Base-by-base conservation (phyloP, 2,797 vertebrate genomes). In the Gambelia wislizenii region DNA sequence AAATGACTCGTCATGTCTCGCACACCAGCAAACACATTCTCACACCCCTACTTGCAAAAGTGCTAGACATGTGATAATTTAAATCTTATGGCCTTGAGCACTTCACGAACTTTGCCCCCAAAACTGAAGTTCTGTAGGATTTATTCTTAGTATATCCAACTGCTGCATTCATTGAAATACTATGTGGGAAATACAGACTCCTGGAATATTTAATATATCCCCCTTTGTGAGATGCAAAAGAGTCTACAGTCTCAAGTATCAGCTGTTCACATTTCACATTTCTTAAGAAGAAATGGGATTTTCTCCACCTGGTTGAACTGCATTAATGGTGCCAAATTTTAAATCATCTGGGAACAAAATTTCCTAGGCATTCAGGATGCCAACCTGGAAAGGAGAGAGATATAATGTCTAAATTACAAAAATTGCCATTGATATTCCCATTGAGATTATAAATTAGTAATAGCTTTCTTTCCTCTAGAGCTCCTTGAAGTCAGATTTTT, bases 31-130 rank as follows among this genome's bases (percentile, higher is more conserved):
- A 82, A 52, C 78, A 89, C 78, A 77, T 83, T 69, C 47, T 54
- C 84, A 75, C 27, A 25, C 78, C 33, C 20, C 56, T 77, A 59
- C 52, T 82, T 18, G 2, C 70, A 74, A 67, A 76, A 75, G 76
- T 36, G 49, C 10, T 52, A 82, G 83, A 47, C 75, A 16, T 70
- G 77, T 89, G 59, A 42, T 13, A 90, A 69, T 30, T 20, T 39
- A 9, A 33, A 83, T 30, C 42, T 0, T 1, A 54, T 80, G 74
- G 88, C 91, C 92, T 6, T 86, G 59, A 89, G 88, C 89, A 1
- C n/a, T 84, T 91, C 59, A 49, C 33, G 10, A 1, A 25, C 88
- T 80, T 67, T 77, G 39, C 33, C 77, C 72, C 67, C 25, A 83
- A 42, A 87, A 85, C 89, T 44, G 42, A 2, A 49, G 49, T 81